Base-by-base conservation (phyloP, 2,888 invertebrate genomes). In the Tenodera sinensis region DNA sequence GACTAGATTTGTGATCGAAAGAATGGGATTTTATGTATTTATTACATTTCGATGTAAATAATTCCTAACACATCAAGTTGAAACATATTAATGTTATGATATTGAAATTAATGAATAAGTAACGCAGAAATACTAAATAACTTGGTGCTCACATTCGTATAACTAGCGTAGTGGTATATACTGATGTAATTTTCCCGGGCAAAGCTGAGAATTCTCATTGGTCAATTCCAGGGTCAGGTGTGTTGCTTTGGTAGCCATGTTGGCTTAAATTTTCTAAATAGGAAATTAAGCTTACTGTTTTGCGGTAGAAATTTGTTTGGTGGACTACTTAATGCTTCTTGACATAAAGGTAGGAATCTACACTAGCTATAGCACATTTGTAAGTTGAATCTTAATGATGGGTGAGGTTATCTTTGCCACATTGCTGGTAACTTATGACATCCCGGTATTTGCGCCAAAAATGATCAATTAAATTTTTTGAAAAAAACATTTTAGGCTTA, bases 181-280 rank as follows among this genome's bases (percentile, higher is more conserved):
- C 12, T 88, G 88, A 88, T 34, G 85, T 88, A 20, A 20, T 28
- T 85, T 88, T 85, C 47, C 85, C 85, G 85, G 83, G 85, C 14
- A 25, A 88, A 88, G 25, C 25, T 83, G 3, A n/a, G 82, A 82
- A n/a, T 47, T 28, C 25, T 42, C 28, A 88, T 88, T 88, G 88
- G 88, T 85, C 81, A 14, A 27, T 83, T 14, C 83, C 82, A 34
- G 87, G 81, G 87, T 87, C 82, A 87, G 81, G 87, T 87, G 87
- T 87, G 81, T 34, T 87, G 87, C 34, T 42, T 12, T 25, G 15
- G 87, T 30, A 81, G 87, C 83, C 87, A 87, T 87, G 82, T 87
- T 87, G 87, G 81, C 54, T 82, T 20, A 71, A 71, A 71, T 20
- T 71, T 71, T 71, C 54, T 6, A 71, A 71, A 71, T 71, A 71